Base-by-base conservation (phyloP, 35 echinoderm and acorn worm species). In the Nesometra sesokonis region DNA sequence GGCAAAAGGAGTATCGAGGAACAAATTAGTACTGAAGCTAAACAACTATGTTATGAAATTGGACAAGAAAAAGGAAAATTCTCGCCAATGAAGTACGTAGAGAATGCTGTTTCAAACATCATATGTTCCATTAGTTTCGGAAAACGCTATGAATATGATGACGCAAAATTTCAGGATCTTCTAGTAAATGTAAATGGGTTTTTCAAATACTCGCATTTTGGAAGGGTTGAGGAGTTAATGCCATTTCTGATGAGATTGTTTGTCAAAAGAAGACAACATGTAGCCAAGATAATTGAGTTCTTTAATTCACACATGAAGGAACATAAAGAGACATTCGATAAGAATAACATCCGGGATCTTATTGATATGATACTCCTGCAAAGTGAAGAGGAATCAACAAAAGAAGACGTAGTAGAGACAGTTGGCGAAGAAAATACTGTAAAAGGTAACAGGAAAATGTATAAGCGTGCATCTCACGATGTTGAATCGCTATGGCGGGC, bases 71-170 rank as follows among this genome's bases (percentile, higher is more conserved):
- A 78, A 40, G 85, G 84, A 35, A 35, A 90, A 37, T 90, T 97
- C 40, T 46, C 77, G 80, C 92, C 92, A 0, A 29, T 13, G 17
- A 27, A n/a, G 9, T 33, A 83, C 0, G 29, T 93, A 0, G 77
- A 80, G 27, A 90, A 93, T 43, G 92, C 88, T 35, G 88, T 90
- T 0, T 90, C 89, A 15, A 94, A 94, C 31, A 80, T 94, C 23
- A 91, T 94, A 8, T 94, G 93, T 33, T 86, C 89, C 0, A 76
- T 90, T 77, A 87, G 80, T 29, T 88, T 94, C 46, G 89, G 93
- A 15, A 86, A 91, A 52, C 31, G 85, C 67, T 94, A 84, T 79
- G 81, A 90, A 46, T 91, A 94, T 35, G 32, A 77, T 34, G 89
- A 94, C 40, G 32, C 81, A 3, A 87, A 88, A 82, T 94, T 94